These are phyloP conservation scores for Rhingia campestris DNA, from an alignment of 2,888 invertebrate genomes.

Conservation along the genomic window DNA sequence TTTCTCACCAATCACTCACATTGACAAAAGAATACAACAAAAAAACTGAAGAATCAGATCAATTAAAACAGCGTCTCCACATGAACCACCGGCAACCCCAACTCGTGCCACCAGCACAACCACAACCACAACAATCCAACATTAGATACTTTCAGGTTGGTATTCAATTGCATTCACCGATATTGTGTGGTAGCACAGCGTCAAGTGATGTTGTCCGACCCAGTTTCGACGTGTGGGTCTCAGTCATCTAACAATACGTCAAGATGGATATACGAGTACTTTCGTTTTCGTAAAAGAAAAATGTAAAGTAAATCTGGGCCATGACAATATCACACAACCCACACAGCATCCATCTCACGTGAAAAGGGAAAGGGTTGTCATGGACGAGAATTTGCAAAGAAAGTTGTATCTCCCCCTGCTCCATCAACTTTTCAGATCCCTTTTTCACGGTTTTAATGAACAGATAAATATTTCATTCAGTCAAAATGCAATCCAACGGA, in stretches of 20 bases:
- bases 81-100: constrained; percentile 1
- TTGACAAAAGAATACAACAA: constrained; percentile 15
- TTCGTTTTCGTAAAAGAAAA: constrained; percentile 63
- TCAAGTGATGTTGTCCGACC: constrained; percentile 68
- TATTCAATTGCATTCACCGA: constrained; percentile 15
- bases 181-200: constrained; percentile 13
- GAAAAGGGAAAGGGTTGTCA: constrained; percentile 64
- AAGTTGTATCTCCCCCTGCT: constrained; percentile 33
- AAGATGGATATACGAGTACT: constrained; percentile 53
- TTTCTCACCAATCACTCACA: constrained; percentile 53
- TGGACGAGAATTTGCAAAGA: constrained; percentile 51
- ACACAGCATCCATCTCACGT: constrained; percentile 13
- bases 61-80: constrained; percentile 42
- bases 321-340: constrained; percentile 25
- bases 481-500: constrained; percentile 1
- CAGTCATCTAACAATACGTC: constrained; percentile 21
- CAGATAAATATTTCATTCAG: background rate
- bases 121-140: constrained; percentile 21
- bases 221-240: constrained; percentile 50
- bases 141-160: constrained; percentile 20
- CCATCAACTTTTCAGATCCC: constrained; percentile 8
- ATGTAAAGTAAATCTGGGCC: constrained; percentile 58
- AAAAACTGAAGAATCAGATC: constrained; percentile 18
- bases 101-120: constrained; percentile 37
- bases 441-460: constrained; percentile 24